Evolutionary conservation across 2,797 vertebrate genomes (phyloP), one percentile per base, ranked within the genome.

Genomic region (Thalassophryne amazonica): DNA sequence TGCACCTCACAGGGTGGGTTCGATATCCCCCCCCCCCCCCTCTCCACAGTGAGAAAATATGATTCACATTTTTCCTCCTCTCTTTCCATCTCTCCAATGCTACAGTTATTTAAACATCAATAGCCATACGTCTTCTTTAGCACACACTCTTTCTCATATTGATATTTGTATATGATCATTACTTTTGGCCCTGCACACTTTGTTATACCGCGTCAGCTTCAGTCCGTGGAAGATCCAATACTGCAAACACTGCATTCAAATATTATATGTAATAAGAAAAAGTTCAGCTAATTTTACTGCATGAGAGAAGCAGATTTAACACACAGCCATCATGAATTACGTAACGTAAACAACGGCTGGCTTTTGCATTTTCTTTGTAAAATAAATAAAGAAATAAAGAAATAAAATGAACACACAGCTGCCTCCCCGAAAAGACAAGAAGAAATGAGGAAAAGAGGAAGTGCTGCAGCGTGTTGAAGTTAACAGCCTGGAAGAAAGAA

Each of bases 131-230:
- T 92, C 90, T 90, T 91, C 86, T 89, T 91, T 90, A 90, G 86
- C 86, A 79, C 78, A 73, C 83, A 82, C 85, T 87, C 88, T 79
- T 80, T 88, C 86, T 88, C 81, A 86, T 91, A 91, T 91, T 85
- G 90, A 91, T 91, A 90, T 89, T 88, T 88, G 86, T 88, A 88
- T 89, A 88, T 89, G 88, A 92, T 91, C 90, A 86, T 90, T 91
- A 89, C 85, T 86, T 90, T 86, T 78, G 65, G 81, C 78, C 81
- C 81, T 61, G 73, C 75, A 64, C 49, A 81, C 85, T 85, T 88
- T 86, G 87, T 88, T 86, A 86, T 80, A 78, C 64, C 69, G 81
- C 75, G 68, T 86, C 85, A 88, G 84, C 80, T 88, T 80, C 78
- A 80, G 83, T 82, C 86, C 85, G 84, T 86, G 76, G 48, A 61